These are phyloP conservation scores for Emydoidea blandingii DNA, from an alignment of 2,797 vertebrate genomes.

Conservation along the genomic window DNA sequence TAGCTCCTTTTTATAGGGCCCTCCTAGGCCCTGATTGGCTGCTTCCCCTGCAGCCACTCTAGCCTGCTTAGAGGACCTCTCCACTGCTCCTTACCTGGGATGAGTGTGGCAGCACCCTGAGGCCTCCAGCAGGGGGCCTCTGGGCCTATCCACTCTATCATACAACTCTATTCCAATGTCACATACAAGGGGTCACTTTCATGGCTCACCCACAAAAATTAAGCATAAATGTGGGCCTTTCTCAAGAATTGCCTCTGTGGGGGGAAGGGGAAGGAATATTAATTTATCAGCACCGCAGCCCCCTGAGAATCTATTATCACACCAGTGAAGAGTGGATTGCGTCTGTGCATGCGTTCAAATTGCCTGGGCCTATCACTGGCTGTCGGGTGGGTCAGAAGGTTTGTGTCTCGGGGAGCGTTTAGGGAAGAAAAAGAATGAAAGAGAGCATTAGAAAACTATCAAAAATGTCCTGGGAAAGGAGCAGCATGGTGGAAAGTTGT, in stretches of 20 bases:
- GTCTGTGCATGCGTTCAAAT: neutral
- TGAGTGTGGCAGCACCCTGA: no score
- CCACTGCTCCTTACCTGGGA: no score
- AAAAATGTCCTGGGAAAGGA: neutral
- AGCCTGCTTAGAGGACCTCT: no score
- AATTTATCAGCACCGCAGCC: neutral
- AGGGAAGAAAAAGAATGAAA: neutral
- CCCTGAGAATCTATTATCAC: neutral
- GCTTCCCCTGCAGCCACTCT: no score
- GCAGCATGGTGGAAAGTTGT: accelerated
- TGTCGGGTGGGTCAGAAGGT: neutral
- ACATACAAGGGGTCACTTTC: neutral
- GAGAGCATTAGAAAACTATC: neutral
- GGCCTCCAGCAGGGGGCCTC: no score
- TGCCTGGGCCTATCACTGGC: neutral
- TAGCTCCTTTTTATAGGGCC: no score
- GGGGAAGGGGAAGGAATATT: neutral
- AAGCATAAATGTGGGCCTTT: neutral
- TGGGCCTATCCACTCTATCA: no score
- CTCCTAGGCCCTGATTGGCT: no score
- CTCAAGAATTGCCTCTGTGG: neutral
- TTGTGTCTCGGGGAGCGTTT: neutral
- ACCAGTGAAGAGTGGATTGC: neutral
- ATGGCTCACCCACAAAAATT: neutral
- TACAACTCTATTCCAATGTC: neutral